A percentile compares a stretch with the other conserved stretches of the same genome.
Conservation (phyloP, 1,140 invertebrate genomes). For the Ostrea edulis region DNA sequence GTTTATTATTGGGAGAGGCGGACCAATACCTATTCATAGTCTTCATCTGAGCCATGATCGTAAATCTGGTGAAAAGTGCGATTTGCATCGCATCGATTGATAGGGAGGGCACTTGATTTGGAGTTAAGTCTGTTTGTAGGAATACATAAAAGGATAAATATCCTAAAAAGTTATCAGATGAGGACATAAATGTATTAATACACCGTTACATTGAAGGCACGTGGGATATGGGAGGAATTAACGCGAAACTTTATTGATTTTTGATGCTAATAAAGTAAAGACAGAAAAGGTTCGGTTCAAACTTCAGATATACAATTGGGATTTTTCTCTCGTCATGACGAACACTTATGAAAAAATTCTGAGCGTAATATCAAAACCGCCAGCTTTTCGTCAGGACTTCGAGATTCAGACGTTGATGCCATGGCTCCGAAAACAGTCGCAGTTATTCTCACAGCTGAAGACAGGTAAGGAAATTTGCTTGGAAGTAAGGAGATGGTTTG, state of each 20-base stretch:
- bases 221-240: constrained; percentile 12
- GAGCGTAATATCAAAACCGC: constrained; percentile 67
- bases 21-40: neutral
- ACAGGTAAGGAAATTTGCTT: constrained; percentile 63
- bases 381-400: constrained; percentile 66
- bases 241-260: constrained; percentile 20
- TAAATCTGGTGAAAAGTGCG: neutral
- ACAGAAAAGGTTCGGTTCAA: constrained; percentile 24
- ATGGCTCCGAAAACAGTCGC: constrained; percentile 71
- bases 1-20: neutral
- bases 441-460: constrained; percentile 68
- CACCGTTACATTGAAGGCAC: neutral
- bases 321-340: constrained; percentile 40
- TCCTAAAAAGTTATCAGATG: constrained; percentile 8
- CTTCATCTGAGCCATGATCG: neutral
- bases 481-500: too few species aligned
- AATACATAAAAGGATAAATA: constrained; percentile 20
- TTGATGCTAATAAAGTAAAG: constrained; percentile 11
- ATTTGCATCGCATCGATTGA: neutral
- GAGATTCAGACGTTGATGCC: constrained; percentile 68
- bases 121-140: constrained; percentile 11
- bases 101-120: constrained; percentile 3
- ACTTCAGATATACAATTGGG: neutral
- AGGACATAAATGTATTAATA: constrained; percentile 36
- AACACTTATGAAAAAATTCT: constrained; percentile 64